A percentile compares a stretch with the other conserved stretches of the same genome.
These are phyloP conservation scores for Phaethon lepturus DNA, from an alignment of 2,113 vertebrate species.

Conservation along the genomic window DNA sequence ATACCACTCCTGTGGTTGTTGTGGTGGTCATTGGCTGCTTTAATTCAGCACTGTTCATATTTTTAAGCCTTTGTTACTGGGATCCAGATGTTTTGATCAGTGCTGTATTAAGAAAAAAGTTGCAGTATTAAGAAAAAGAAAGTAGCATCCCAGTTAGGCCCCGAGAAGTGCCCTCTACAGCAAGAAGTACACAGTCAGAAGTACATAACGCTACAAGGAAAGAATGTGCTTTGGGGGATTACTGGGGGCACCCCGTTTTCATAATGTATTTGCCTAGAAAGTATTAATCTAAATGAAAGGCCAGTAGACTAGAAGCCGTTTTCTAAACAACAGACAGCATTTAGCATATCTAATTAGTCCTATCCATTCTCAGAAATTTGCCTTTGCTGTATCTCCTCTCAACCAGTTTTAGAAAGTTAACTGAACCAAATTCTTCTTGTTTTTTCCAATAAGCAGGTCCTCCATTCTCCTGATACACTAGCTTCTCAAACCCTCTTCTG, in stretches of 20 bases:
- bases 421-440: neutral
- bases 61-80: neutral
- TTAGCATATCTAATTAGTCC: neutral
- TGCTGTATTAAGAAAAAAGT: neutral
- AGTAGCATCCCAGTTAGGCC: neutral
- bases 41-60: neutral
- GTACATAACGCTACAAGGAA: rapidly evolving
- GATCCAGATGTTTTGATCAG: neutral
- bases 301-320: neutral
- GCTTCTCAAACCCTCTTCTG: neutral
- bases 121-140: neutral
- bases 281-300: neutral
- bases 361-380: neutral
- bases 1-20: neutral
- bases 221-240: neutral
- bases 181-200: neutral
- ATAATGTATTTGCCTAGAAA: neutral
- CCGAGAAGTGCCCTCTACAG: neutral
- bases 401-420: neutral
- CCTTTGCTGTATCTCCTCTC: neutral
- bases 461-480: neutral
- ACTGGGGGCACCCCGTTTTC: neutral
- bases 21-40: neutral
- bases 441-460: neutral
- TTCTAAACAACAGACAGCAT: neutral